Evolutionary conservation across 2,113 vertebrate species (phyloP), one percentile per base, ranked within the genome.

Genomic region (Pollachius pollachius): DNA sequence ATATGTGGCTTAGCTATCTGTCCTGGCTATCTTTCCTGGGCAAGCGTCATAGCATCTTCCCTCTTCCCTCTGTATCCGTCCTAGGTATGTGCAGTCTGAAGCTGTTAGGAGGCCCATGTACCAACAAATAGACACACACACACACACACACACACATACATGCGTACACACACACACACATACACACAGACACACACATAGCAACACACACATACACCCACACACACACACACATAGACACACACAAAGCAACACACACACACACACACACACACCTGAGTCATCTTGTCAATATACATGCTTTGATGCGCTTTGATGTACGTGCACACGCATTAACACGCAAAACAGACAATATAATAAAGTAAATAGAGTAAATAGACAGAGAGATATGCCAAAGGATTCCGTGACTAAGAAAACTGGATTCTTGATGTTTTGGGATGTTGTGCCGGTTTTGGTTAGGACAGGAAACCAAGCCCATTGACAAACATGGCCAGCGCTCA

Each of bases 381-480:
- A 67, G 25, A 3, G n/a, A 85, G 82, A 87, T 87, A 84, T 86
- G 76, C 19, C 41, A 0, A 0, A 19, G 52, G 52, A 72, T 74
- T 67, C 78, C 68, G 56, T n/a, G 2, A 59, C 58, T 62, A 37
- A 67, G 75, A 86, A 90, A 87, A 81, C 85, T 78, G 17, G 4
- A 61, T 62, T 80, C 85, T 78, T 23, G 4, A 61, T 62, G 48
- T 87, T 85, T 89, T 89, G 85, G 25, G 75, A 83, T 79, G 73
- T 62, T 79, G 72, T 70, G 84, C 80, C 85, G 86, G 88, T 88
- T 85, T 78, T 66, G 52, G 18, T 34, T 21, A 52, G 65, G 58
- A 25, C 66, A 84, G 89, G 84, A 90, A 90, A 85, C 87, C 87
- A 84, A 90, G 30, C 87, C 89, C 85, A 85, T 9, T 3, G 48